Evolutionary conservation across 2,888 invertebrate genomes (phyloP).

Genomic region (Rotaria magnacalcarata): DNA sequence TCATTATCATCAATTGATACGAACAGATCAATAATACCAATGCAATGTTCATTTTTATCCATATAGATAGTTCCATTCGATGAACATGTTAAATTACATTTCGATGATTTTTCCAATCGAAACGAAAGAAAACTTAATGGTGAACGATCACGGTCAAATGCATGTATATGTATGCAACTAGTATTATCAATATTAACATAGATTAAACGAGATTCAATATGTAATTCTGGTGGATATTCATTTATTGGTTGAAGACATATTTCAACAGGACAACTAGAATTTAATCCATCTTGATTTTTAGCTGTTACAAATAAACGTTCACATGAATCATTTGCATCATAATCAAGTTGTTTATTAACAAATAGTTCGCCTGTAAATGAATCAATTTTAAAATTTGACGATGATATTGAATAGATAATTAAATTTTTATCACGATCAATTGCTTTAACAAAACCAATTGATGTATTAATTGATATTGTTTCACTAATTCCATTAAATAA

Average conservation of each 20-base stretch:
- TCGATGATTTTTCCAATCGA: background rate
- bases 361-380: background rate
- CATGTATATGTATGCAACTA: background rate
- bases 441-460: slow-evolving; percentile 12
- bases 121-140: background rate
- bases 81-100: background rate
- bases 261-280: background rate
- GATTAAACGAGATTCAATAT: too few relatives aligned
- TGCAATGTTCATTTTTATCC: background rate
- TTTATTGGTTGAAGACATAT: slow-evolving; percentile 12
- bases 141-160: slow-evolving; percentile 14
- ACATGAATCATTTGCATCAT: background rate
- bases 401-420: background rate
- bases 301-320: background rate
- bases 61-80: background rate
- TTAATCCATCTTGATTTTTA: background rate
- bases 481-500: background rate
- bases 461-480: background rate
- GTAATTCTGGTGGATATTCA: slow-evolving; percentile 16
- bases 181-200: slow-evolving; percentile 21
- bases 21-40: background rate
- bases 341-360: slow-evolving; percentile 7
- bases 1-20: background rate
- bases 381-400: background rate
- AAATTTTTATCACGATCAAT: background rate